Base-by-base conservation (phyloP, 2,888 invertebrate genomes). In the Nemotelus pantherinus region DNA sequence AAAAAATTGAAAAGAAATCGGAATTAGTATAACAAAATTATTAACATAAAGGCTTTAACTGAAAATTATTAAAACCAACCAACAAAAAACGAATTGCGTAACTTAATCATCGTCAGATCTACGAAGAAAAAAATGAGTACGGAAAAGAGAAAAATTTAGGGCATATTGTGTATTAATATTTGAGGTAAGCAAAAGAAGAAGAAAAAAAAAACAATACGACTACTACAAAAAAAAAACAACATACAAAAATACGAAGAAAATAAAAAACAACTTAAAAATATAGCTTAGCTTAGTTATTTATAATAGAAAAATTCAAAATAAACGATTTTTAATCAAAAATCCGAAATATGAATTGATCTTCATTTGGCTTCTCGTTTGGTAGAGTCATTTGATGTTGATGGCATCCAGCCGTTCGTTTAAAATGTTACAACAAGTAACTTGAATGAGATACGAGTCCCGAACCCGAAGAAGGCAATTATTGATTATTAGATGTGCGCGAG, bases 251-350 rank as follows among this genome's bases (percentile, higher is more conserved):
- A 68, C 48, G n/a, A 68, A 68, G 6, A 10, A 53, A 43, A 65
- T n/a, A 65, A 65, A 44, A 65, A 65, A 44, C 48, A 68, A 67
- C 44, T 4, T 10, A 47, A 47, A 10, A 4, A 71, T 58, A 58
- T 60, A 76, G 76, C 70, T 39, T 78, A 78, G 78, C 67, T 70
- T 78, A 78, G 76, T 75, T 78, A 78, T 78, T 78, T 78, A 78
- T 78, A 78, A 77, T 77, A 77, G 77, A 78, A 68, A 78, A 78
- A 68, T 70, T 65, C 70, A 71, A 70, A 77, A 74, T 76, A 71
- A 78, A 64, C 70, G 63, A 55, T 76, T 76, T 78, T 78, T 78
- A 60, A 74, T 48, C 2, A 48, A 74, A 48, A 25, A 25, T 25
- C 50, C 41, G 10, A 63, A 60, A 70, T 39, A 43, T 53, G 43